Evolutionary conservation across 2,888 invertebrate species (phyloP).

Genomic region (Halictus quadricinctus): DNA sequence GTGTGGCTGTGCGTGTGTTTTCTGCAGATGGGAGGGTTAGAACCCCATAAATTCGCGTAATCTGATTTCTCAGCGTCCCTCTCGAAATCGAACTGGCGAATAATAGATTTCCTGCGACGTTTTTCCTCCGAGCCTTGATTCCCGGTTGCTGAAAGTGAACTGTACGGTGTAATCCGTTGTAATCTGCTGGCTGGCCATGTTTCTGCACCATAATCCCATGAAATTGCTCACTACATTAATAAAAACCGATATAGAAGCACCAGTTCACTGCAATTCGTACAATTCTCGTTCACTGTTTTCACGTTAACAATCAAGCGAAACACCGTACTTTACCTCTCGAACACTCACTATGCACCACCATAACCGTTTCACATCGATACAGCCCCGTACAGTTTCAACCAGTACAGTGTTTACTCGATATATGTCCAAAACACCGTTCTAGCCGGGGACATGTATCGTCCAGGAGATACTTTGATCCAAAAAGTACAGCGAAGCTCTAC

Average conservation of each 20-base stretch:
- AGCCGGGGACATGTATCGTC: too few species aligned
- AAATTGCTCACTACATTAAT: background rate
- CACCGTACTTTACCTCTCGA: slow-evolving; percentile 62
- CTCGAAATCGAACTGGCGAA: slow-evolving; percentile 67
- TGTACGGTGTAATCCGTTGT: slow-evolving; percentile 10
- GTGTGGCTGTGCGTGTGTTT: slow-evolving; percentile 69
- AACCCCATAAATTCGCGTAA: slow-evolving; percentile 77
- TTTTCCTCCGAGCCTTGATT: slow-evolving; percentile 40
- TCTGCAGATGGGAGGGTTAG: slow-evolving; percentile 67
- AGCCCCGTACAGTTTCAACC: background rate
- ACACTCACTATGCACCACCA: slow-evolving; percentile 64
- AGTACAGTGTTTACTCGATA: too few species aligned
- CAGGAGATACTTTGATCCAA: too few species aligned
- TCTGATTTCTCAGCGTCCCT: slow-evolving; percentile 74
- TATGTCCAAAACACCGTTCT: too few species aligned
- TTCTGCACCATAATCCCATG: slow-evolving; percentile 23
- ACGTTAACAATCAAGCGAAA: slow-evolving; percentile 64
- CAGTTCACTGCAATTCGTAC: background rate
- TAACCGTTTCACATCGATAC: slow-evolving; percentile 70
- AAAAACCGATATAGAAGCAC: background rate
- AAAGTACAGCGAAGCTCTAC: too few species aligned
- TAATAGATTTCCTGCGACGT: slow-evolving; percentile 66
- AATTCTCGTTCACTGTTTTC: slow-evolving; percentile 36
- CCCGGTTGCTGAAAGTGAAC: slow-evolving; percentile 15
- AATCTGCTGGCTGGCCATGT: background rate